Evolutionary conservation across 2,797 vertebrate genomes (phyloP), one percentile per base, ranked within the genome.

Genomic region (Smutsia gigantea): DNA sequence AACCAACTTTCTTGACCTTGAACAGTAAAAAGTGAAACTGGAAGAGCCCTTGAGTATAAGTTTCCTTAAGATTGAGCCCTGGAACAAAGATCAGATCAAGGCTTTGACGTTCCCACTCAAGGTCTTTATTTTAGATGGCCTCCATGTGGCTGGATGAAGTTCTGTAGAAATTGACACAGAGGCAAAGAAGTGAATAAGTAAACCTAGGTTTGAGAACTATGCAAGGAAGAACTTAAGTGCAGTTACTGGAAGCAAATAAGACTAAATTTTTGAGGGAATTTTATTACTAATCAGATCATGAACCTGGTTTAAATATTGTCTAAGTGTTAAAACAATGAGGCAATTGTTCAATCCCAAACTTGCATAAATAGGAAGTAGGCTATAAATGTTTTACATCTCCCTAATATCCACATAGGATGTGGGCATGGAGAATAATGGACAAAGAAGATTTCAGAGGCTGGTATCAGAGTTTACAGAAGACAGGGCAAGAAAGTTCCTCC

Each of bases 301-400:
- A 86, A 83, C 6, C 42, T 75, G 19, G n/a, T 66, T 88, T 53
- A 92, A 25, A 75, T 95, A 66, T 42, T 97, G 4, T 68, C 93
- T 5, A 39, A 2, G 2, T 94, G 29, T 93, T 83, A 59, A 94
- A 94, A 84, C 53, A 72, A 21, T 55, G 14, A n/a, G 27, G 55
- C 34, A 93, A 61, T 34, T 90, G 4, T 94, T 77, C 34, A 94
- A 87, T 11, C 15, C 19, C 64, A 89, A 77, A n/a, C 34, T 78
- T 96, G 6, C 3, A 4, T 87, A 90, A 86, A 18, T 77, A 83
- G 71, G 23, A 90, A 93, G 55, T 75, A 64, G 14, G 63, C 7
- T 34, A 83, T 91, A 89, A 89, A 69, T 57, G 23, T 4, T 42
- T 93, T n/a, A 90, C 15, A 92, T 19, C 69, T 95, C 21, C 23